A percentile compares a stretch with the other conserved stretches of the same genome.
Conservation (phyloP, 2,797 vertebrate species). For the Fistularia commersonii region DNA sequence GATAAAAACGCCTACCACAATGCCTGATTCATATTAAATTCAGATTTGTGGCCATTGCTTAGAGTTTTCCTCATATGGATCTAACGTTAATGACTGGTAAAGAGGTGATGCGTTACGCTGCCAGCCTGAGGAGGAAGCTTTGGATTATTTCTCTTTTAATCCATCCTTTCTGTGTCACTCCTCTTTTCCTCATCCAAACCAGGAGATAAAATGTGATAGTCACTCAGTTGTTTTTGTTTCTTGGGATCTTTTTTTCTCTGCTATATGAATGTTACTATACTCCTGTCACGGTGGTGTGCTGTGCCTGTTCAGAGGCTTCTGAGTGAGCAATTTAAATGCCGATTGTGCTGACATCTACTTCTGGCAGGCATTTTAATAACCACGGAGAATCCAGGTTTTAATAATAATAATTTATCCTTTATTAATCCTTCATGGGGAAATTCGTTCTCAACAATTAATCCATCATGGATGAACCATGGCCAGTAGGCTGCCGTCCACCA, state of each 20-base stretch:
- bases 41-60: conserved; percentile 1
- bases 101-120: conserved; percentile 6
- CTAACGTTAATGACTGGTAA: conserved; percentile 5
- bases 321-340: conserved; percentile 6
- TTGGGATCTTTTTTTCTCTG: too few relatives aligned
- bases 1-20: not conserved
- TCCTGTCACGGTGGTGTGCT: not conserved
- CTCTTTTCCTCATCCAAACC: conserved; percentile 5
- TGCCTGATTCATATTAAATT: conserved; percentile 7
- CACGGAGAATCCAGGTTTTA: conserved; percentile 6
- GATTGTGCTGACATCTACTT: conserved; percentile 12
- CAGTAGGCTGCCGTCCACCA: too few relatives aligned
- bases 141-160: conserved; percentile 25
- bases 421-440: too few relatives aligned
- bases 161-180: conserved; percentile 10
- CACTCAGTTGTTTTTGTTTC: conserved; percentile 7
- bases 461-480: too few relatives aligned
- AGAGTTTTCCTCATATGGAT: conserved; percentile 17
- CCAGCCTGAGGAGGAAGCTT: conserved; percentile 12
- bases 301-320: not conserved
- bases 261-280: too few relatives aligned
- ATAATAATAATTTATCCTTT: too few relatives aligned
- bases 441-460: too few relatives aligned
- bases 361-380: conserved; percentile 34
- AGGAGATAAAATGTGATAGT: conserved; percentile 17